Evolutionary conservation across 2,888 invertebrate genomes (phyloP), one percentile per base, ranked within the genome.

Genomic region (Frankliniella intonsa): DNA sequence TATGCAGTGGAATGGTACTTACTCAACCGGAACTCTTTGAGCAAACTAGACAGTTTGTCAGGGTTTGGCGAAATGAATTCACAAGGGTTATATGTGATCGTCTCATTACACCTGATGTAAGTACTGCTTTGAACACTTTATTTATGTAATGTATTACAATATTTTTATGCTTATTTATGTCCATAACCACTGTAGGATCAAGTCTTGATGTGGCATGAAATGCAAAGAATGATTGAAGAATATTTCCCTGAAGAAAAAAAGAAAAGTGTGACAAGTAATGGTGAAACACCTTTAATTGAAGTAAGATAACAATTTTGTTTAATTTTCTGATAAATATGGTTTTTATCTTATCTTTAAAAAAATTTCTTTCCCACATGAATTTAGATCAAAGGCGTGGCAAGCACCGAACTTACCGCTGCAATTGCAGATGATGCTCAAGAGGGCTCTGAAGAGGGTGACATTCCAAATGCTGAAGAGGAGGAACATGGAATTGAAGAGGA

Each of bases 11-110:
- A 0, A 87, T 97, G 87, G 92, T 94, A 82, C 92, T 94, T 83
- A 95, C 94, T 14, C 91, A 92, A 76, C 93, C 95, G 0, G 91
- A 90, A 84, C 91, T 91, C 86, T 95, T 94, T 88, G 90, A 90
- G 81, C 91, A 90, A 82, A 88, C 90, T 27, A 91, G 92, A 22
- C 92, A 94, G 83, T 91, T 97, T 55, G 90, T 96, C 1, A 90
- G 97, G 11, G 93, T 95, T 49, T 97, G 97, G 97, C 91, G 97
- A 83, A 97, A 97, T 88, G 97, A 97, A 88, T 95, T 96, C 87
- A 91, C 92, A 0, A 89, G 97, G 83, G 95, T 97, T 62, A 94
- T 97, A 83, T 95, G 94, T 86, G 97, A 98, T 88, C 90, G 97
- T 80, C 90, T 97, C 17, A 95, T 96, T 84, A 93, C 89, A 84